Percentiles rank a stretch among this genome's conserved stretches.
Evolutionary conservation across 2,797 vertebrate genomes (phyloP).

Genomic region (Artibeus lituratus): DNA sequence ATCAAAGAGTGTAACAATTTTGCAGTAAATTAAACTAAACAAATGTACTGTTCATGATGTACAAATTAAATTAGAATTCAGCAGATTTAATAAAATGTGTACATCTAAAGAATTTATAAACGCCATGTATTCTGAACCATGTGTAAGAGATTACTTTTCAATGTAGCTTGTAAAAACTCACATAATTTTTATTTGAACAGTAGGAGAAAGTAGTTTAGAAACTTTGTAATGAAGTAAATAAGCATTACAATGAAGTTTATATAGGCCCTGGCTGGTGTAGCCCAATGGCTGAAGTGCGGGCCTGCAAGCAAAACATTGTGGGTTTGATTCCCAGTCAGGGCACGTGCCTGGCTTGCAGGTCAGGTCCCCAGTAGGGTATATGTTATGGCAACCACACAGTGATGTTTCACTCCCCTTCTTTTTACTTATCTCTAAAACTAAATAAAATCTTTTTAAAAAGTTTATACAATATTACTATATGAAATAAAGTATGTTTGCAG

Average conservation of each 20-base stretch:
- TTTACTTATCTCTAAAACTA: no score
- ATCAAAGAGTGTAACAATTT: not conserved
- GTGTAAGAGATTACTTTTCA: conserved; percentile 2
- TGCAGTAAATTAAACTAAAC: conserved; percentile 29
- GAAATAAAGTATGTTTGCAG: conserved; percentile 24
- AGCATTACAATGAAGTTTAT: not conserved
- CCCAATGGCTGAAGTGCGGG: no score
- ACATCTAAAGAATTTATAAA: not conserved
- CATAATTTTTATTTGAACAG: conserved; percentile 30
- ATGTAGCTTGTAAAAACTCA: not conserved
- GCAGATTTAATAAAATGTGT: not conserved
- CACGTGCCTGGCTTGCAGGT: no score
- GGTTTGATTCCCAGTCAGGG: no score
- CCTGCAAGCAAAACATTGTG: no score
- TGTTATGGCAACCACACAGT: no score
- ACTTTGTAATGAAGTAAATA: conserved; percentile 1
- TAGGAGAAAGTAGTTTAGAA: not conserved
- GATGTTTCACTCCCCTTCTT: no score
- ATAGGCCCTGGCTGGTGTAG: not conserved
- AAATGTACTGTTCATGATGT: not conserved
- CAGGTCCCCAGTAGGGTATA: no score
- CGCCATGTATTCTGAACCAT: not conserved
- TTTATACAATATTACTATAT: not conserved
- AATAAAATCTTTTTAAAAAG: not conserved
- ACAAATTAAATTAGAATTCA: conserved; percentile 20